phyloP scores from a whole-genome alignment of 2,888 invertebrate species.

The Hyposoter didymator region DNA sequence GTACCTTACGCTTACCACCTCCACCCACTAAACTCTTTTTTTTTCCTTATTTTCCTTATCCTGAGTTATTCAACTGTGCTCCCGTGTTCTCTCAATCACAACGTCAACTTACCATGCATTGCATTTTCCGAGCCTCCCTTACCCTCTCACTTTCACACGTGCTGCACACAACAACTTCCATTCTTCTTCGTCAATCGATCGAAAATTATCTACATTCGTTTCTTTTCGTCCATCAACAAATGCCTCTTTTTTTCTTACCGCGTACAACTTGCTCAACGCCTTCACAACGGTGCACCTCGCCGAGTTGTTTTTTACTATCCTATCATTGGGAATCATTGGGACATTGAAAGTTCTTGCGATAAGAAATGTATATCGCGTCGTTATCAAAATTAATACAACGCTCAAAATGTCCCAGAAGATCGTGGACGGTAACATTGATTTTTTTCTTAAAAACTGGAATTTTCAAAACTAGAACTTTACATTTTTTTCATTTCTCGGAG shows the following conservation, averaged over 20 bases:
- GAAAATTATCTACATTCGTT: neutral
- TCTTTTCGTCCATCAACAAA: neutral
- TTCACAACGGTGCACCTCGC: neutral
- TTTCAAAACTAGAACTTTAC: neutral
- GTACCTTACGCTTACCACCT: slow-evolving; percentile 27
- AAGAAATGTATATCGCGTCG: too few relatives aligned
- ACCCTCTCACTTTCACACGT: slow-evolving; percentile 58
- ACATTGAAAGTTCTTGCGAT: too few relatives aligned
- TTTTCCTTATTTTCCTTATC: slow-evolving; percentile 12
- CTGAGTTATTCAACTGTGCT: slow-evolving; percentile 18
- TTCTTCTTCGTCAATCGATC: neutral
- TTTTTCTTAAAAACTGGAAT: slow-evolving; percentile 56
- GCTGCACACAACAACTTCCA: neutral
- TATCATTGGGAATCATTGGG: too few relatives aligned
- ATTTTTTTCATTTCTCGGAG: neutral
- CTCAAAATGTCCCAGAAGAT: slow-evolving; percentile 43
- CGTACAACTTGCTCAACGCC: neutral
- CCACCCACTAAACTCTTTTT: slow-evolving; percentile 4
- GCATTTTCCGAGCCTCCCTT: slow-evolving; percentile 71
- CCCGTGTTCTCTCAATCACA: slow-evolving; percentile 66
- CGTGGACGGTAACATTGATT: slow-evolving; percentile 70
- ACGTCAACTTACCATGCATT: slow-evolving; percentile 59
- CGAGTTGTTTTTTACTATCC: neutral
- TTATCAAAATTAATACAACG: too few relatives aligned
- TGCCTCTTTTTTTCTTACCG: neutral